phyloP scores from a whole-genome alignment of 2,888 invertebrate genomes.

The Aphidoletes aphidimyza region DNA sequence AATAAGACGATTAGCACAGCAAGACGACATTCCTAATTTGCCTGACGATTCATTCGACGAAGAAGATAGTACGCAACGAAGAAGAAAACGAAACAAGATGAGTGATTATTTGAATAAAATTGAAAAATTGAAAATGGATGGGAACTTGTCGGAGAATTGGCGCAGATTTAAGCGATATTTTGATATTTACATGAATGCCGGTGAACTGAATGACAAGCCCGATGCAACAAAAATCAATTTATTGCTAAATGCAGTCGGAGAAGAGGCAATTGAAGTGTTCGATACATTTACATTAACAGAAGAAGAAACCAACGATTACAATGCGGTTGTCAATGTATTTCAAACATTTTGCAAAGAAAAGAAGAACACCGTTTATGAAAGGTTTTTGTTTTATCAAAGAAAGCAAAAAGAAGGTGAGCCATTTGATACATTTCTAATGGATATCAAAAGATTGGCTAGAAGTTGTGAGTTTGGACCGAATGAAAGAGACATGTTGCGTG shows the following conservation, averaged over 20 bases:
- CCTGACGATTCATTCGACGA: too few relatives aligned
- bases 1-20: too few relatives aligned
- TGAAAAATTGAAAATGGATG: background rate
- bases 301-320: background rate
- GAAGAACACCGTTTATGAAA: constrained; percentile 54
- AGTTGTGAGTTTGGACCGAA: constrained; percentile 50
- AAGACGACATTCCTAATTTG: too few relatives aligned
- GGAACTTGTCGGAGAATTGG: constrained; percentile 54
- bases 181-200: background rate
- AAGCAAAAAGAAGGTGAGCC: constrained; percentile 54
- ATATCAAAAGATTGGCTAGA: constrained; percentile 54
- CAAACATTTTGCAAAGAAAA: constrained; percentile 53
- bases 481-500: constrained; percentile 55
- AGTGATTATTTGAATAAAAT: background rate
- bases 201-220: background rate
- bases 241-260: constrained; percentile 53
- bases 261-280: constrained; percentile 30
- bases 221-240: background rate
- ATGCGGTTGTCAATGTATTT: background rate
- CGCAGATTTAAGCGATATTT: constrained; percentile 11
- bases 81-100: constrained; percentile 9
- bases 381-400: constrained; percentile 55
- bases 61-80: too few relatives aligned
- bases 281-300: constrained; percentile 2
- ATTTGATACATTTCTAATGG: constrained; percentile 55